Evolutionary conservation across 92 coral and sea anemone species (phyloP).

Genomic region (Siderastrea radians): DNA sequence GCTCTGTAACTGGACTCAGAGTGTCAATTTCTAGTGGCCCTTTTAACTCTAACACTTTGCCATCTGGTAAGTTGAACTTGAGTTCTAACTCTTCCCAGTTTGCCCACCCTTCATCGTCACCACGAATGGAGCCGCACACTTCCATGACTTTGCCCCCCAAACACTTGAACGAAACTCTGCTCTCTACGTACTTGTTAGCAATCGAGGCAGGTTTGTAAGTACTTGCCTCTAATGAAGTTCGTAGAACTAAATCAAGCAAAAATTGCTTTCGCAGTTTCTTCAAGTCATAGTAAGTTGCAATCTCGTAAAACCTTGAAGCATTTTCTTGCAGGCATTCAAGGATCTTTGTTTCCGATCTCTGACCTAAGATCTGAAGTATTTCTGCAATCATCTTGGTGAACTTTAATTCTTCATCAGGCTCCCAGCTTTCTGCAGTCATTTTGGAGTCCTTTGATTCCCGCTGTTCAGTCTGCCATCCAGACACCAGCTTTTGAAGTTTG

Average conservation of each 20-base stretch:
- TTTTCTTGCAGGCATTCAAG: not conserved
- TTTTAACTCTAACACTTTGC: constrained; percentile 2
- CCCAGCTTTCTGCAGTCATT: no score
- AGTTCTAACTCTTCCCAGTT: constrained; percentile 40
- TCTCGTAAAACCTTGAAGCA: constrained; percentile 1
- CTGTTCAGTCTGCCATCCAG: constrained; percentile 12
- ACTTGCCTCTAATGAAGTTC: constrained; percentile 49
- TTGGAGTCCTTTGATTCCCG: constrained; percentile 9
- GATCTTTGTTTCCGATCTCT: constrained; percentile 32
- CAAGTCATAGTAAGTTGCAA: not conserved
- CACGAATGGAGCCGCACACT: constrained; percentile 32
- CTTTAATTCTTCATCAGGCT: not conserved
- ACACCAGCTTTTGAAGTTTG: constrained; percentile 3
- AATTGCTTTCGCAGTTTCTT: constrained; percentile 12
- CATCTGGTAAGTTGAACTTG: constrained; percentile 45
- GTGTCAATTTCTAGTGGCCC: constrained; percentile 23
- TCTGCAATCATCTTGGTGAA: constrained; percentile 11
- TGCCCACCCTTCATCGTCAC: constrained; percentile 29
- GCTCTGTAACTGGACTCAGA: constrained; percentile 58
- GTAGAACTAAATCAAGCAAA: constrained; percentile 31
- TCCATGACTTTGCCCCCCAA: constrained; percentile 12
- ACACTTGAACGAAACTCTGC: constrained; percentile 35
- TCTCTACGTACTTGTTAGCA: constrained; percentile 38
- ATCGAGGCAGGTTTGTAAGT: constrained; percentile 15
- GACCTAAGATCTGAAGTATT: constrained; percentile 6